Evolutionary conservation across 2,797 vertebrate species (phyloP).

Genomic region (Peromyscus eremicus): DNA sequence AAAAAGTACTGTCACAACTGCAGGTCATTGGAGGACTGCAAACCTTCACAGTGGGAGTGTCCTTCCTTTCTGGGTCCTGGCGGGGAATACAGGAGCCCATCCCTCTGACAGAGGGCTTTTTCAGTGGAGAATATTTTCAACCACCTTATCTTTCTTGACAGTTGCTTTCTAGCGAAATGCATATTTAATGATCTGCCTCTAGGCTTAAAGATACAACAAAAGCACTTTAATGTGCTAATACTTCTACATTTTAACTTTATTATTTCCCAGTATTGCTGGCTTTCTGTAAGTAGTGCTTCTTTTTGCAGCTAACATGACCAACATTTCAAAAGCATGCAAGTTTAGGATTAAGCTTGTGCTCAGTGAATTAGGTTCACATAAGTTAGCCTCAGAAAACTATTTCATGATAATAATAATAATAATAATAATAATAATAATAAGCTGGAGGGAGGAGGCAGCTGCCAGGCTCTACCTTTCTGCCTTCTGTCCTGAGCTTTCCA

Average conservation of each 20-base stretch:
- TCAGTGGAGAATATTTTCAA: constrained; percentile 85
- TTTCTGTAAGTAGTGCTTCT: constrained; percentile 77
- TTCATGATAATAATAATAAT: neutral
- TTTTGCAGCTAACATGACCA: constrained; percentile 61
- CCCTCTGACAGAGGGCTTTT: constrained; percentile 80
- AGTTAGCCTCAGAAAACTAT: constrained; percentile 77
- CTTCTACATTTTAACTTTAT: constrained; percentile 85
- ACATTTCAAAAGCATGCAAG: constrained; percentile 74
- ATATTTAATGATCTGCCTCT: constrained; percentile 91
- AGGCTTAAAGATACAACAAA: constrained; percentile 90
- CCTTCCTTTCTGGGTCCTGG: constrained; percentile 81
- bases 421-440: neutral
- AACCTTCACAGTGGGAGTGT: constrained; percentile 80
- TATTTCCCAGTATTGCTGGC: constrained; percentile 85
- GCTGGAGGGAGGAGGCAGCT: constrained; percentile 39
- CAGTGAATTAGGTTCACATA: constrained; percentile 57
- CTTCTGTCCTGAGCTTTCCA: constrained; percentile 80
- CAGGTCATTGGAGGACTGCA: constrained; percentile 79
- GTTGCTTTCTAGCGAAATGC: constrained; percentile 90
- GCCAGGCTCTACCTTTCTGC: constrained; percentile 77
- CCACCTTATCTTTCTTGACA: constrained; percentile 89
- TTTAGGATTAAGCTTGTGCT: constrained; percentile 73
- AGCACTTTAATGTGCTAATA: constrained; percentile 86
- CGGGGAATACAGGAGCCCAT: constrained; percentile 80
- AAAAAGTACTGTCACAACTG: constrained; percentile 82